A percentile compares a stretch with the other conserved stretches of the same genome.
phyloP scores from a whole-genome alignment of 2,888 invertebrate genomes.

The Sinohyriopsis cumingii region DNA sequence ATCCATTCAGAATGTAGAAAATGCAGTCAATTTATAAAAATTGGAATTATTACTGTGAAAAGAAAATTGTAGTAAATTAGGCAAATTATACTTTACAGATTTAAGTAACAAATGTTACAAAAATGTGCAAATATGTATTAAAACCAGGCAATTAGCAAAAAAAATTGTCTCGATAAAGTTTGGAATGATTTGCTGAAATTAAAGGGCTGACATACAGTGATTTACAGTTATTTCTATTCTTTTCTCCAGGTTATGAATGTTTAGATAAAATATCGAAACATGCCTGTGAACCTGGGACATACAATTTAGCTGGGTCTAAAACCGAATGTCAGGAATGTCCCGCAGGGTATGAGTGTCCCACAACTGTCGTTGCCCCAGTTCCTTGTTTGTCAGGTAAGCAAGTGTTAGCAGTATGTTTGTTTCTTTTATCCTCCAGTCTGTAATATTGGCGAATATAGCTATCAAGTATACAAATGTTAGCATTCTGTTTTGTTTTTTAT shows the following conservation, averaged over 20 bases:
- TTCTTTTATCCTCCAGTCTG: not conserved
- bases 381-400: conserved; percentile 47
- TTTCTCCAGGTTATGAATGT: conserved; percentile 49
- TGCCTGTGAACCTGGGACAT: conserved; percentile 47
- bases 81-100: no score
- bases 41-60: no score
- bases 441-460: not conserved
- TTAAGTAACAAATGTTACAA: no score
- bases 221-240: not conserved
- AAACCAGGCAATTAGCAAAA: not conserved
- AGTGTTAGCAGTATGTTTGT: not conserved
- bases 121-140: no score
- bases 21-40: no score
- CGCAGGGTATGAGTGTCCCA: conserved; percentile 53
- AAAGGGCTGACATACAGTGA: not conserved
- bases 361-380: conserved; percentile 38
- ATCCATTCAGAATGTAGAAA: no score
- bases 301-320: conserved; percentile 46
- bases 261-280: conserved; percentile 34
- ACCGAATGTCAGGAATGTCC: conserved; percentile 51
- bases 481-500: not conserved
- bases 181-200: not conserved
- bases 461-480: not conserved
- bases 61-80: no score
- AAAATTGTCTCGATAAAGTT: not conserved